These are phyloP conservation scores for Heliconius hewitsoni DNA, from an alignment of 1,140 invertebrate genomes.

Conservation along the genomic window DNA sequence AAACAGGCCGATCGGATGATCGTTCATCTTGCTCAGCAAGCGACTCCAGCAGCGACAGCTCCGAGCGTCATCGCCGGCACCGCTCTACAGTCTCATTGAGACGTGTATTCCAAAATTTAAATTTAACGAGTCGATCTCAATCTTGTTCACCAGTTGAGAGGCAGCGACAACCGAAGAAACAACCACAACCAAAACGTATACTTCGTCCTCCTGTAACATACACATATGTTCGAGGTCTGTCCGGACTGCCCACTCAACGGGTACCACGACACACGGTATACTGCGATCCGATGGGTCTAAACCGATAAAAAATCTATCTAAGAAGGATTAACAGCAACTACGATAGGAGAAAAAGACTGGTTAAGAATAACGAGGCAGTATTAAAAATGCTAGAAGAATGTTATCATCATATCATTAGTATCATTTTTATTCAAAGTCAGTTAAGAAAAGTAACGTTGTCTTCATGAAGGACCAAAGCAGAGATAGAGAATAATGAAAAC, in stretches of 20 bases:
- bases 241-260: slow-evolving; percentile 89
- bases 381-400: slow-evolving; percentile 58
- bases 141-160: slow-evolving; percentile 82
- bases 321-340: slow-evolving; percentile 40
- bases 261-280: slow-evolving; percentile 83
- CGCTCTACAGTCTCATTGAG: slow-evolving; percentile 86
- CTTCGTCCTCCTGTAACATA: slow-evolving; percentile 88
- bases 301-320: slow-evolving; percentile 55
- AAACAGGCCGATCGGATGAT: slow-evolving; percentile 65
- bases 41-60: slow-evolving; percentile 82
- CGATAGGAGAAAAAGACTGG: slow-evolving; percentile 72
- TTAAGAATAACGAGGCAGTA: slow-evolving; percentile 62
- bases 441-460: slow-evolving; percentile 52
- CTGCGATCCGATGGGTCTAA: slow-evolving; percentile 60
- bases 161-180: slow-evolving; percentile 82
- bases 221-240: slow-evolving; percentile 89
- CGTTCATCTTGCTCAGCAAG: slow-evolving; percentile 82
- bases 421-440: slow-evolving; percentile 48
- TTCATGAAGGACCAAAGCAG: slow-evolving; percentile 66
- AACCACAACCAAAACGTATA: slow-evolving; percentile 85
- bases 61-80: slow-evolving; percentile 81
- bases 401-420: slow-evolving; percentile 75
- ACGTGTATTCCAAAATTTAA: slow-evolving; percentile 86
- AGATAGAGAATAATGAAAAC: slow-evolving; percentile 16
- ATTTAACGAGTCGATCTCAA: slow-evolving; percentile 83